Conservation (phyloP, 2,888 invertebrate species). For the Bruchidius siliquastri region DNA sequence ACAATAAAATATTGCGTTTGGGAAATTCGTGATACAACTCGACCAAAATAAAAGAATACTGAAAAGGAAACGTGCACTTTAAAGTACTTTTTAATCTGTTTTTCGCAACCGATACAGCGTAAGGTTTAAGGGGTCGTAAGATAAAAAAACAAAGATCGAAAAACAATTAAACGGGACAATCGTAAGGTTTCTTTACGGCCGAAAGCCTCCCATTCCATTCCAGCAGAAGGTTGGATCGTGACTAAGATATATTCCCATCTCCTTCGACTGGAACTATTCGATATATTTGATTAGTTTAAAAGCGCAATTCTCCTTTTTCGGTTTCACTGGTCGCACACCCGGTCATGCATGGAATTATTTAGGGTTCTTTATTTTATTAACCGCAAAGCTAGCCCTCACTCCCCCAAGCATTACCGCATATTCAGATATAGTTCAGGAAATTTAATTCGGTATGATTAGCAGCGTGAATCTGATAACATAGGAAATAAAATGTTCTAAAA, state of each 20-base stretch:
- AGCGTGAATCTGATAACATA: too few species aligned
- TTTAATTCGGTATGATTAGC: background rate
- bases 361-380: constrained; percentile 35
- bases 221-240: background rate
- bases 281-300: background rate
- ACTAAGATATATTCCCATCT: background rate
- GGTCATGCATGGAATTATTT: constrained; percentile 33
- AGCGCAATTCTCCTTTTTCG: constrained; percentile 19
- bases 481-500: too few species aligned
- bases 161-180: background rate
- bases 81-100: background rate
- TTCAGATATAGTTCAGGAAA: background rate
- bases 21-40: background rate
- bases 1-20: too few species aligned
- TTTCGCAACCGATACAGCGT: background rate
- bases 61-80: background rate
- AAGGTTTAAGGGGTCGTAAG: background rate
- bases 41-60: background rate
- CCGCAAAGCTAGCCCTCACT: constrained; percentile 32
- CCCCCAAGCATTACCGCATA: constrained; percentile 14
- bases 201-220: background rate
- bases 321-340: constrained; percentile 17
- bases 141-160: background rate
- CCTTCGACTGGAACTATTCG: background rate
- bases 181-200: background rate